These are phyloP conservation scores for Argynnis bischoffii DNA, from an alignment of 2,888 invertebrate genomes.

Conservation along the genomic window DNA sequence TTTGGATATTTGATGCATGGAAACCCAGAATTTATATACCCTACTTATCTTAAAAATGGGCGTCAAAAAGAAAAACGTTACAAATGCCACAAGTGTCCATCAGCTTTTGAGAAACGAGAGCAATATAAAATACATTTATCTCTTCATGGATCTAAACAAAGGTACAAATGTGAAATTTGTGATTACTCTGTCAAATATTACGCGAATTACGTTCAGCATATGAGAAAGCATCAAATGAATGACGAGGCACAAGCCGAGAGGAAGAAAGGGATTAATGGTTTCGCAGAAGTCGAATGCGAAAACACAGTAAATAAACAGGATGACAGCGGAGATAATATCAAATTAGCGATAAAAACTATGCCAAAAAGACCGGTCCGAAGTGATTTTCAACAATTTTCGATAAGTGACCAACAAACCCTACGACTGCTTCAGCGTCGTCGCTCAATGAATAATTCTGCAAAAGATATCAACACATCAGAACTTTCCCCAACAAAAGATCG, in stretches of 20 bases:
- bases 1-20: constrained; percentile 87
- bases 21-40: constrained; percentile 89
- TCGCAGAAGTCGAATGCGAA: constrained; percentile 51
- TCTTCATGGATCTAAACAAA: constrained; percentile 91
- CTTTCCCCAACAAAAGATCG: constrained; percentile 79
- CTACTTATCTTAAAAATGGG: constrained; percentile 88
- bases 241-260: constrained; percentile 85
- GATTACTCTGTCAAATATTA: constrained; percentile 95
- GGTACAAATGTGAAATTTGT: constrained; percentile 91
- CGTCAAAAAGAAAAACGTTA: constrained; percentile 89
- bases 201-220: constrained; percentile 91
- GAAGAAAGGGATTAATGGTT: constrained; percentile 62
- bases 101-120: constrained; percentile 92
- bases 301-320: constrained; percentile 55
- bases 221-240: constrained; percentile 89
- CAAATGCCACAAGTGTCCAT: constrained; percentile 93
- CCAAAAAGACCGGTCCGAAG: constrained; percentile 68
- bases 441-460: constrained; percentile 64
- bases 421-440: constrained; percentile 81
- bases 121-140: constrained; percentile 92
- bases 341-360: constrained; percentile 76
- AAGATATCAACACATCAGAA: constrained; percentile 65
- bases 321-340: constrained; percentile 62
- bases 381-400: constrained; percentile 80
- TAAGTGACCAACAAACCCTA: constrained; percentile 85